Base-by-base conservation (phyloP, 2,113 vertebrate genomes). In the Pseudopodoces humilis region DNA sequence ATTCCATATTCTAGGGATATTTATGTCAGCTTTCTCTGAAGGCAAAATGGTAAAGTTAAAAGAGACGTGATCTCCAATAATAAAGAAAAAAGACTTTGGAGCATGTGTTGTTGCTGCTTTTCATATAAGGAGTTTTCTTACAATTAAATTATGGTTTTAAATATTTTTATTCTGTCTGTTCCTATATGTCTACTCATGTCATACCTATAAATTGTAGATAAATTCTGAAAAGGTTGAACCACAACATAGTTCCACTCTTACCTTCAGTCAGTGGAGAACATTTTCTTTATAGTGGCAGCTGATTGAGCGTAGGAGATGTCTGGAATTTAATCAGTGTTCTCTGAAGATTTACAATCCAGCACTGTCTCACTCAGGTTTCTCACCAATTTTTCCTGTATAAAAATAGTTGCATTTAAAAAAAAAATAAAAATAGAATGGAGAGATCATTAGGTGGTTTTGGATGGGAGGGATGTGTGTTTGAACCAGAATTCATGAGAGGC, bases 301-400 rank as follows among this genome's bases (percentile, higher is more conserved):
- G 18, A 5, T 16, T 64, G 24, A 25, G 35, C 0, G 0, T 52
- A 43, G 33, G 63, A 67, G 46, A 31, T 1, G 4, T 43, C 37
- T 79, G 62, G 33, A 88, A 50, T 71, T 23, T 27, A 52, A 19
- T 23, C 12, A 10, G 27, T 16, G 9, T 41, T 90, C 18, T 78
- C 55, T 64, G 46, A 85, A 46, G 55, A n/a, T 41, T 23, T 46
- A 15, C 13, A 15, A 22, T 74, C 24, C 47, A 49, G 16, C 14
- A n/a, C 43, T 31, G 10, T 22, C 67, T 80, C 1, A 0, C 18
- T 47, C 21, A n/a, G 59, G 33, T 68, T 71, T 43, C 30, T 83
- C 35, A 33, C 4, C 21, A 33, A 1, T 46, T 59, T 49, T 78
- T 86, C 33, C 56, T 68, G 9, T 18, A 15, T 50, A 43, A 83